Base-by-base conservation (phyloP, 2,888 invertebrate species). In the Ariolimax columbianus region DNA sequence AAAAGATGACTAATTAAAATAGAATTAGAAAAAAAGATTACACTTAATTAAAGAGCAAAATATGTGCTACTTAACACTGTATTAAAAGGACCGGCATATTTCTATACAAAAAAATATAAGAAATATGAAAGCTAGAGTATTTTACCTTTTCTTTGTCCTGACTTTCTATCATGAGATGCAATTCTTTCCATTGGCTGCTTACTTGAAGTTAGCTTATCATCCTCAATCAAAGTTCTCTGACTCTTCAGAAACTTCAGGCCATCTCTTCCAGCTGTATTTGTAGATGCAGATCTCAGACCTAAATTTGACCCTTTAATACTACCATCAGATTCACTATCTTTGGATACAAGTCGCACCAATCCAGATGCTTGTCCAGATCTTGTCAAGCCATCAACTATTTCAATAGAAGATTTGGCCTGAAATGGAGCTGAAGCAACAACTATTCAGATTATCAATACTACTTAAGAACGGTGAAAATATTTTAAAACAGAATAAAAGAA, bases 321-420 rank as follows among this genome's bases (percentile, higher is more conserved):
- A 30, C 90, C 90, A 81, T 91, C 91, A 81, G 90, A 91, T 78
- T 91, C 91, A 73, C 89, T 89, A 51, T 89, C 88, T 23, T 30
- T 72, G 43, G 84, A 84, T 19, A 73, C 19, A 40, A 36, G 72
- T 9, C 70, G 68, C 30, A 26, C 51, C 17, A 43, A 33, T 43
- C 82, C 85, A 30, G 89, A 84, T 11, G 88, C 87, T 59, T 88
- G 85, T 75, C 88, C 87, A 88, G 75, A 1, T 47, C 30, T 89
- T n/a, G 90, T 87, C 14, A 91, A 78, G 9, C 89, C 89, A 30
- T 88, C 86, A 23, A 90, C 91, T 86, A 91, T 91, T 75, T 89
- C 89, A 14, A 91, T 84, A 14, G 92, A 89, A 70, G 90, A 87
- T 23, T 89, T 38, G 19, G 36, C 38, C 30, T 59, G 38, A 55